These are phyloP conservation scores for Timandra comae DNA, from an alignment of 2,888 invertebrate genomes.

Conservation along the genomic window DNA sequence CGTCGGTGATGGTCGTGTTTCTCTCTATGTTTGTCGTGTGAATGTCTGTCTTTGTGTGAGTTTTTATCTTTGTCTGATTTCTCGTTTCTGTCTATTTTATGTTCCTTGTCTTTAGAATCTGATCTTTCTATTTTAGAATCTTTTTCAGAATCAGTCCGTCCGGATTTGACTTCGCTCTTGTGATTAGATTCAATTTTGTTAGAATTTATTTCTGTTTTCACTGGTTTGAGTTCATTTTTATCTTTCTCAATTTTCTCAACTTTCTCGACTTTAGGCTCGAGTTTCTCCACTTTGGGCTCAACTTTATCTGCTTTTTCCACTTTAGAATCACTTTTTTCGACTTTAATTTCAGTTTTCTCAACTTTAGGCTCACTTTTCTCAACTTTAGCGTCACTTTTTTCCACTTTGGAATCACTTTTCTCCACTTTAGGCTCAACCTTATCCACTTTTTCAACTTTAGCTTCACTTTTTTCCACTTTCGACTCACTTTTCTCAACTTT, in stretches of 20 bases:
- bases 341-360: conserved; percentile 16
- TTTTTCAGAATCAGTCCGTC: conserved; percentile 23
- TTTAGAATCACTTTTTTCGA: conserved; percentile 6
- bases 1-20: conserved; percentile 48
- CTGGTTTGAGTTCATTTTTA: conserved; percentile 17
- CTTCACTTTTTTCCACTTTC: conserved; percentile 13
- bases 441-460: conserved; percentile 10
- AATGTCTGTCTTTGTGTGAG: conserved; percentile 44
- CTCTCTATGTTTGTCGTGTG: conserved; percentile 19
- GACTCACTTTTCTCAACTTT: conserved; percentile 21
- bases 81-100: conserved; percentile 26
- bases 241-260: conserved; percentile 17
- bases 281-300: conserved; percentile 1
- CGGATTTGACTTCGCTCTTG: conserved; percentile 23
- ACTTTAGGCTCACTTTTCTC: no score
- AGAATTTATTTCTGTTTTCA: conserved; percentile 12
- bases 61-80: conserved; percentile 29
- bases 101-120: conserved; percentile 16
- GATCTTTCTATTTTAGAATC: conserved; percentile 16
- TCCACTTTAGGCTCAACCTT: conserved; percentile 11
- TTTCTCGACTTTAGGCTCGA: conserved; percentile 2
- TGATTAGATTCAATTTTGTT: conserved; percentile 4
- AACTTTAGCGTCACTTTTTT: conserved; percentile 6
- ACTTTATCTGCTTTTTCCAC: conserved; percentile 3
- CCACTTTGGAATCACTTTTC: conserved; percentile 21